These are phyloP conservation scores for Zaprionus lineosus DNA, from an alignment of 2,888 invertebrate genomes.

Conservation along the genomic window DNA sequence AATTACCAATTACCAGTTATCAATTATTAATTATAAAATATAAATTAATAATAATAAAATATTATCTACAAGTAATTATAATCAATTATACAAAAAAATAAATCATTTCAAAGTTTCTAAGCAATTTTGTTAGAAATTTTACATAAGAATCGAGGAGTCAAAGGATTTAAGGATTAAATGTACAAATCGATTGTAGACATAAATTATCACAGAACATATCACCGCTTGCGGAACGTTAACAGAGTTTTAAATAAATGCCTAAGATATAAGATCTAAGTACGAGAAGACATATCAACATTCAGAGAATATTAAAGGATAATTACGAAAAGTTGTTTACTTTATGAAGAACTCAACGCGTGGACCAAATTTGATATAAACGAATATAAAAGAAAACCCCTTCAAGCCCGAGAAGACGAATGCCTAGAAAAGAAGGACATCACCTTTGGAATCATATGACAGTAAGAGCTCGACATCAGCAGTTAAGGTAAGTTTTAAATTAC, in stretches of 20 bases:
- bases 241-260: no score
- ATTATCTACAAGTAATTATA: conserved; percentile 16
- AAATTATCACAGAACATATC: conserved; percentile 57
- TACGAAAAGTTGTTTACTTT: conserved; percentile 48
- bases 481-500: no score
- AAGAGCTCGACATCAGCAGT: no score
- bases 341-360: conserved; percentile 37
- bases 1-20: conserved; percentile 20
- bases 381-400: neutral
- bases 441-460: no score
- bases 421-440: no score
- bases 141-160: no score
- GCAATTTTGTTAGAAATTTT: conserved; percentile 59
- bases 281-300: conserved; percentile 14
- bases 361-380: conserved; percentile 40
- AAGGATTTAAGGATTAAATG: conserved; percentile 20
- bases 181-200: conserved; percentile 12
- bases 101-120: conserved; percentile 11
- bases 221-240: conserved; percentile 18
- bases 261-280: conserved; percentile 5
- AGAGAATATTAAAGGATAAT: conserved; percentile 11
- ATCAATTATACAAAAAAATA: conserved; percentile 29
- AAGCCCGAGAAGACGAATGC: neutral
- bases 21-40: conserved; percentile 3
- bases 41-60: conserved; percentile 10